Percentiles rank a stretch among this genome's conserved stretches.
phyloP scores from a whole-genome alignment of 2,113 vertebrate species.

The Paraplagusia blochii region DNA sequence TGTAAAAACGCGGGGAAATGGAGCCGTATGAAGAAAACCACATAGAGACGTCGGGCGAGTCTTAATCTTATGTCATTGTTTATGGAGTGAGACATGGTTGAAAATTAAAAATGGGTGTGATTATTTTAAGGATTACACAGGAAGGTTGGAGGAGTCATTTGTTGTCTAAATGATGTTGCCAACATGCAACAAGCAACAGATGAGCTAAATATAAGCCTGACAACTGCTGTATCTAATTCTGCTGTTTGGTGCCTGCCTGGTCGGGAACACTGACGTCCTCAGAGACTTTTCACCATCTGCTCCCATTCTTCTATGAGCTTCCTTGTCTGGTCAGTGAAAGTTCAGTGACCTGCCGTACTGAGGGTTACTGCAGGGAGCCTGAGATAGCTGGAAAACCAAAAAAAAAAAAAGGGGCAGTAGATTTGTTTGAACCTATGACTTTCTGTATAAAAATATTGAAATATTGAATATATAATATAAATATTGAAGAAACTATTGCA shows the following conservation, averaged over 20 bases:
- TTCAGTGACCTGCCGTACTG: constrained; percentile 49
- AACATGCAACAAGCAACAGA: constrained; percentile 68
- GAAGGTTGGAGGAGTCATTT: constrained; percentile 54
- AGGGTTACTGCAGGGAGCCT: constrained; percentile 26
- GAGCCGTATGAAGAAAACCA: constrained; percentile 30
- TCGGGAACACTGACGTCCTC: constrained; percentile 59
- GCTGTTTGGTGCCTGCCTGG: constrained; percentile 55
- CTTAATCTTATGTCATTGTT: constrained; percentile 47
- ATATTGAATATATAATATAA: too few relatives aligned
- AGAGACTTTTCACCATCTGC: constrained; percentile 64
- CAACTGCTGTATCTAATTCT: constrained; percentile 73
- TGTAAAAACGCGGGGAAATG: constrained; percentile 50
- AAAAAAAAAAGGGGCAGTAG: constrained; percentile 26
- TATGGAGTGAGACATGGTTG: constrained; percentile 27
- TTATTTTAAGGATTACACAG: constrained; percentile 52
- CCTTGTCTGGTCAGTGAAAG: constrained; percentile 50
- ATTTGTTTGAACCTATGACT: background rate
- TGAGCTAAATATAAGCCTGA: constrained; percentile 71
- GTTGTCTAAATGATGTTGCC: constrained; percentile 64
- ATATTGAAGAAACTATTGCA: too few relatives aligned
- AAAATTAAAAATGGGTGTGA: constrained; percentile 48
- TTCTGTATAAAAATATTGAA: constrained; percentile 16
- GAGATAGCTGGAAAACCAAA: constrained; percentile 17
- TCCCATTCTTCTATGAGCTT: constrained; percentile 58
- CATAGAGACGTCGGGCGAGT: constrained; percentile 25